Conservation (phyloP, 2,113 vertebrate species). For the Neomonachus schauinslandi region DNA sequence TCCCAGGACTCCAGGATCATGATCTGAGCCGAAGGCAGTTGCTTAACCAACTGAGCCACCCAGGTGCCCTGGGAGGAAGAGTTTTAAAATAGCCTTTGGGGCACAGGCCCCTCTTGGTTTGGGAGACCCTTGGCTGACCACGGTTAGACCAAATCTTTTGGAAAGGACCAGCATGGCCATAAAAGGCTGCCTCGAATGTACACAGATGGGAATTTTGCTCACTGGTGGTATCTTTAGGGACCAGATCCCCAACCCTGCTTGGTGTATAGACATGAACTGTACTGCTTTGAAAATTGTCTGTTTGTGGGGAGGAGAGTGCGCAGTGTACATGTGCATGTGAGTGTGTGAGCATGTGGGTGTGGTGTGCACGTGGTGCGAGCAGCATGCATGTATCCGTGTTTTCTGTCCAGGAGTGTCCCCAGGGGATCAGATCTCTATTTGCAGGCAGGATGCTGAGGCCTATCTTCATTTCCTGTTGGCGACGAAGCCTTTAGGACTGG, state of each 20-base stretch:
- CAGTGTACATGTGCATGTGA: neutral
- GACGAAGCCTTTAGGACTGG: neutral
- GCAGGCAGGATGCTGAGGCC: neutral
- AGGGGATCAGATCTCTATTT: neutral
- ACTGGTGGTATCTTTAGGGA: neutral
- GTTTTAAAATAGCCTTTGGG: neutral
- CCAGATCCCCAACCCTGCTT: neutral
- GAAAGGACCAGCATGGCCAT: too few species aligned
- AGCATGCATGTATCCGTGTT: neutral
- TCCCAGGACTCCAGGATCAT: too few species aligned
- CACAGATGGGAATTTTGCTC: neutral
- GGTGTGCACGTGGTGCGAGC: accelerated
- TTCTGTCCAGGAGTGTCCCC: neutral
- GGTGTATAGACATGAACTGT: neutral
- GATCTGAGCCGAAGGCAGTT: too few species aligned
- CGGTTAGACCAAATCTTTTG: neutral
- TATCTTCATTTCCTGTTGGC: neutral
- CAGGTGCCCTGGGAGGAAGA: neutral
- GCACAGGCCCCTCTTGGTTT: neutral
- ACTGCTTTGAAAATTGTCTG: neutral
- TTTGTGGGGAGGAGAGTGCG: neutral
- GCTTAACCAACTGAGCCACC: too few species aligned
- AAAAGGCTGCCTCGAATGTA: neutral
- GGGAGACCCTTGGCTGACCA: neutral
- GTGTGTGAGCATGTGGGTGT: neutral